These are phyloP conservation scores for Macroteleia sp. DNA, from an alignment of 2,888 invertebrate genomes.

Conservation along the genomic window DNA sequence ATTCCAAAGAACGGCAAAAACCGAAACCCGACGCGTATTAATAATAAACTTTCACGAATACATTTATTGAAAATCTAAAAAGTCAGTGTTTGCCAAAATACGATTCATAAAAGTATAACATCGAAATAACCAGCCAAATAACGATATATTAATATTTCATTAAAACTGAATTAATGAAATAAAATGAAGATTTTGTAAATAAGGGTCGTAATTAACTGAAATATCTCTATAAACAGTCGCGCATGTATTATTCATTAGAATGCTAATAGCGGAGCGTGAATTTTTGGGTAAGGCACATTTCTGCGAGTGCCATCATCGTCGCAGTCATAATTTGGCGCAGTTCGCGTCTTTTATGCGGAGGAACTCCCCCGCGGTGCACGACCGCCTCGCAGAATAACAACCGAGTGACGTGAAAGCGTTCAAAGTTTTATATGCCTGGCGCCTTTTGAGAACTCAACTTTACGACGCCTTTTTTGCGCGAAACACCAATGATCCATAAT, in stretches of 20 bases:
- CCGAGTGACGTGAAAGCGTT: conserved; percentile 53
- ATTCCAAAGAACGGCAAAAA: too few relatives aligned
- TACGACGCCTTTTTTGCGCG: conserved; percentile 45
- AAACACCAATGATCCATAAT: conserved; percentile 43
- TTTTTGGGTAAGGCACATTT: conserved; percentile 58
- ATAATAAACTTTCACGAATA: conserved; percentile 42
- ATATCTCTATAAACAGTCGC: conserved; percentile 66
- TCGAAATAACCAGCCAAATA: conserved; percentile 47
- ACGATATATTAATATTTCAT: conserved; percentile 62
- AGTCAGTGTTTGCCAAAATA: conserved; percentile 40
- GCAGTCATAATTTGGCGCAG: conserved; percentile 62
- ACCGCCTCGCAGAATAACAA: conserved; percentile 57
- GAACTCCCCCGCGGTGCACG: conserved; percentile 62
- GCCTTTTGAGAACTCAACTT: conserved; percentile 57
- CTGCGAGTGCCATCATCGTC: conserved; percentile 60
- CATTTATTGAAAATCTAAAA: conserved; percentile 39
- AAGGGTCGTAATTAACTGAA: conserved; percentile 63
- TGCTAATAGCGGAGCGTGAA: conserved; percentile 63
- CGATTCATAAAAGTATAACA: conserved; percentile 52
- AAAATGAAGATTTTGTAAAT: conserved; percentile 61
- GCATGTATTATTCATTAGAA: conserved; percentile 66
- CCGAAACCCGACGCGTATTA: conserved; percentile 19
- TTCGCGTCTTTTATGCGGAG: conserved; percentile 63
- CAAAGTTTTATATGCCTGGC: conserved; percentile 57
- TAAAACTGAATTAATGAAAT: conserved; percentile 61